phyloP scores from a whole-genome alignment of 2,888 invertebrate genomes.

The Philaethria dido region DNA sequence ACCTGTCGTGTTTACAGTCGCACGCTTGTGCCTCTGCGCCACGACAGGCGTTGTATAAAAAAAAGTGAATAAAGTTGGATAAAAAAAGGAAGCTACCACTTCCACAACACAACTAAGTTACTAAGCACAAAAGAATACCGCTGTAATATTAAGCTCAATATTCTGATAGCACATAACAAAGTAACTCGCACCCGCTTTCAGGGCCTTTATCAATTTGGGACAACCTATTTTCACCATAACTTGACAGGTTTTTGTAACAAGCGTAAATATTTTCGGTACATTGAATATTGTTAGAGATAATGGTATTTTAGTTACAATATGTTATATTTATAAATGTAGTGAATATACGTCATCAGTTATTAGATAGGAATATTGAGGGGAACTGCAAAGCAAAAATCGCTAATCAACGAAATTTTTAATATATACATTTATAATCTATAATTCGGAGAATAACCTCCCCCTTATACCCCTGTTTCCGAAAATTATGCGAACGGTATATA shows the following conservation, averaged over 20 bases:
- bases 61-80: no score
- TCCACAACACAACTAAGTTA: background rate
- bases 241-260: slow-evolving; percentile 27
- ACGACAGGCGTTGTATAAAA: no score
- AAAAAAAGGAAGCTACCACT: background rate
- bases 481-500: no score
- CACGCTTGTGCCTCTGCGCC: no score
- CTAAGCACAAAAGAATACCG: background rate
- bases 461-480: no score
- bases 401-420: no score
- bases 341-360: background rate
- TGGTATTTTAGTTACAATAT: background rate
- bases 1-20: no score
- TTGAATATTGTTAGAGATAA: slow-evolving; percentile 1
- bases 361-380: background rate
- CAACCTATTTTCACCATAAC: slow-evolving; percentile 33
- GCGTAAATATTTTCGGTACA: slow-evolving; percentile 29
- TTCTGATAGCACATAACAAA: slow-evolving; percentile 14
- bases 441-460: no score
- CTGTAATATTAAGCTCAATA: slow-evolving; percentile 14
- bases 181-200: slow-evolving; percentile 23
- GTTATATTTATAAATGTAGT: background rate
- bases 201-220: slow-evolving; percentile 35
- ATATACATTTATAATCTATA: no score
- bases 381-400: no score